These are phyloP conservation scores for Naja naja DNA, from an alignment of 2,113 vertebrate genomes.

Conservation along the genomic window DNA sequence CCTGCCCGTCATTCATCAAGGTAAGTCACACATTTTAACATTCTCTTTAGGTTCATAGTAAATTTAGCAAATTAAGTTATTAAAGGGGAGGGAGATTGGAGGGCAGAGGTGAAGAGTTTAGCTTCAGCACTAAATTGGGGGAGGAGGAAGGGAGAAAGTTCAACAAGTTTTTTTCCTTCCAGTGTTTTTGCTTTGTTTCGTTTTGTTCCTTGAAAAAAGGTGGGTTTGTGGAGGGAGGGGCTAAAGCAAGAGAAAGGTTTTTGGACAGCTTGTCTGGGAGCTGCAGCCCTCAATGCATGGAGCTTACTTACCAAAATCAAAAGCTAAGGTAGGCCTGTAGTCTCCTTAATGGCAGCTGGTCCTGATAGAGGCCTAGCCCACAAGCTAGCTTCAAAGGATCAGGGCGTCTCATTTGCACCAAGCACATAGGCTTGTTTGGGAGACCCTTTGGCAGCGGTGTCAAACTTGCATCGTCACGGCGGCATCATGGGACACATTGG, in stretches of 20 bases:
- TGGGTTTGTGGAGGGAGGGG: background rate
- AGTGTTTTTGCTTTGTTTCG: background rate
- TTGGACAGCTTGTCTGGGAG: background rate
- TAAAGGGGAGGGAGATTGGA: background rate
- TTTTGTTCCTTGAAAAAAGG: background rate
- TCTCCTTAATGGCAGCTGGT: background rate
- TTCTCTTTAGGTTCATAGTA: background rate
- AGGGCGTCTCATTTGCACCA: background rate
- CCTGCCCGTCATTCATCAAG: background rate
- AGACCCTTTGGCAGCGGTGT: background rate
- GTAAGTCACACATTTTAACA: background rate
- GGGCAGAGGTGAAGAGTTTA: background rate
- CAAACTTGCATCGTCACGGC: too few species aligned
- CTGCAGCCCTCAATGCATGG: background rate
- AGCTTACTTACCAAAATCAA: background rate
- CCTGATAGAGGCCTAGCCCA: too few species aligned
- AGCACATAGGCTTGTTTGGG: background rate
- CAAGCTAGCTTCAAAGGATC: too few species aligned
- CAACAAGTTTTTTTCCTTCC: background rate
- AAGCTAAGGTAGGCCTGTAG: background rate
- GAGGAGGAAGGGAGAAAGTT: background rate
- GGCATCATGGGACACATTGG: too few species aligned
- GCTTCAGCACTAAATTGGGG: background rate
- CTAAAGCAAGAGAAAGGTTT: background rate
- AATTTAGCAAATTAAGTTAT: background rate